Percentiles rank a stretch among this genome's conserved stretches.
These are phyloP conservation scores for Cerastoderma edule DNA, from an alignment of 2,888 invertebrate genomes.

Conservation along the genomic window DNA sequence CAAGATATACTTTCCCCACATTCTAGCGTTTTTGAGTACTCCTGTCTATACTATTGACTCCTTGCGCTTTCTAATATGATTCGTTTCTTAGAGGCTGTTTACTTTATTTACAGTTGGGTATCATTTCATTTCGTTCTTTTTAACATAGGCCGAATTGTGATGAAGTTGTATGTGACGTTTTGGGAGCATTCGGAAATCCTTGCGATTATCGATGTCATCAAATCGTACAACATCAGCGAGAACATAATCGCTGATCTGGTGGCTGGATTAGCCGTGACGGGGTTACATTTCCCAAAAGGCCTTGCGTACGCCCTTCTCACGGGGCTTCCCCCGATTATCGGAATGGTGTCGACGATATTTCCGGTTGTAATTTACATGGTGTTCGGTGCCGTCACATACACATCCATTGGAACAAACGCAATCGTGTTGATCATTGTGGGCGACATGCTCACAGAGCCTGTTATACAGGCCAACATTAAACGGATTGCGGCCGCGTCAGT, in stretches of 20 bases:
- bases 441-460: slow-evolving; percentile 43
- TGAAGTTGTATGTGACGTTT: too few relatives aligned
- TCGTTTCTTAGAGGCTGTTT: too few relatives aligned
- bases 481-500: neutral
- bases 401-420: slow-evolving; percentile 74
- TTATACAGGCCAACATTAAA: slow-evolving; percentile 32
- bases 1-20: too few relatives aligned
- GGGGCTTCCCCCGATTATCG: slow-evolving; percentile 65
- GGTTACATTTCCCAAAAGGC: slow-evolving; percentile 77
- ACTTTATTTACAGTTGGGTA: too few relatives aligned
- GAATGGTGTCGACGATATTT: slow-evolving; percentile 72
- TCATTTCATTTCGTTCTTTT: too few relatives aligned
- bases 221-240: slow-evolving; percentile 60
- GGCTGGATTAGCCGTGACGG: slow-evolving; percentile 72
- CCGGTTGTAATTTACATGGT: slow-evolving; percentile 70
- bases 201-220: slow-evolving; percentile 52
- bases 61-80: too few relatives aligned
- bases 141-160: too few relatives aligned
- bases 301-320: slow-evolving; percentile 71
- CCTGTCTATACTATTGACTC: too few relatives aligned
- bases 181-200: too few relatives aligned
- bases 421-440: slow-evolving; percentile 74
- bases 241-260: slow-evolving; percentile 68
- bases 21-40: too few relatives aligned
- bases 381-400: slow-evolving; percentile 69